Base-by-base conservation (phyloP, 2,113 vertebrate genomes). In the Gorsachius goisagi region DNA sequence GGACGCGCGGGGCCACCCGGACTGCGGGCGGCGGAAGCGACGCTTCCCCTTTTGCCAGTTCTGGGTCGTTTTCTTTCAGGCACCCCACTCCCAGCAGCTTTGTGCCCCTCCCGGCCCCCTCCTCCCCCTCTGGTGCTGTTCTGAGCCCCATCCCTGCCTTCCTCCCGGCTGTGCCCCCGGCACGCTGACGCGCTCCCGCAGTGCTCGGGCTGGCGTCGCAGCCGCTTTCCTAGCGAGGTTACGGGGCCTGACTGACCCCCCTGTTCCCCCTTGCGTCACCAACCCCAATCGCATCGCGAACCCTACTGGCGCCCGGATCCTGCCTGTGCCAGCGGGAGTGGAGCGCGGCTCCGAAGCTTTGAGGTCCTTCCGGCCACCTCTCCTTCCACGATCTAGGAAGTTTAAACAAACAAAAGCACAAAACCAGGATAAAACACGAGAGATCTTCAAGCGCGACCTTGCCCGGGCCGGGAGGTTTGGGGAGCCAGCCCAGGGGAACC, bases 151-250 rank as follows among this genome's bases (percentile, higher is more conserved):
- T 77, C 69, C 52, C 44, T 6, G 52, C 67, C 18, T 15, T 11
- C 3, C 5, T 66, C 37, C 56, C 9, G 0, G n/a, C 20, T 16
- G 20, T 28, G 7, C 26, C 33, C 56, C 15, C 0, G 2, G 73
- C 39, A 8, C 2, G 0, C 6, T 5, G 45, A 22, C 39, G 20
- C 1, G 0, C 3, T 60, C 32, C 69, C 1, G 2, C 45, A 12
- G 16, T 14, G 0, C 3, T 1, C 2, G 5, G 26, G 17, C 12
- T 8, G 67, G 7, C 30, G 3, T 6, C 0, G 5, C 71, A 19
- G 4, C 23, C 56, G n/a, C 41, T 30, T 56, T 37, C 23, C 39
- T 6, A 9, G 32, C 0, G 7, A 12, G 9, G 14, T 7, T 3
- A 1, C 9, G 0, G 56, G 35, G 5, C 9, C 52, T 1, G 7